A percentile compares a stretch with the other conserved stretches of the same genome.
Conservation (phyloP, 2,797 vertebrate species). For the Arnoldichthys spilopterus region DNA sequence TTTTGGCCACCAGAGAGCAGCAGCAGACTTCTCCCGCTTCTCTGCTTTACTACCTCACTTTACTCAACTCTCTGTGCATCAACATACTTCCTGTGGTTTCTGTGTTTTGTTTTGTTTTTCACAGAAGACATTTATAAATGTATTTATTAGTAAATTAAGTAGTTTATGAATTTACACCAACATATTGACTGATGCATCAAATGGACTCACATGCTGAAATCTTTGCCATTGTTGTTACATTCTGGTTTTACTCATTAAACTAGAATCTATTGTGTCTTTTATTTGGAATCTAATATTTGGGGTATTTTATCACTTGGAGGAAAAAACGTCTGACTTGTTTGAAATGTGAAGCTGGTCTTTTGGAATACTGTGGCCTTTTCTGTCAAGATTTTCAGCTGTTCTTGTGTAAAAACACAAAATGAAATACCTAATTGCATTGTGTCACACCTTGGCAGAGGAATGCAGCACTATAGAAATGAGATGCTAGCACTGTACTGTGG, state of each 20-base stretch:
- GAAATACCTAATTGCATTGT: neutral
- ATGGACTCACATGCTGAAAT: neutral
- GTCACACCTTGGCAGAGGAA: neutral
- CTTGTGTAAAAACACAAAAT: neutral
- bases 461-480: neutral
- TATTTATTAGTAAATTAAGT: neutral
- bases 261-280: neutral
- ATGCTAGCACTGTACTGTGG: neutral
- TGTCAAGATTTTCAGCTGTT: no score
- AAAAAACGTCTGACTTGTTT: no score
- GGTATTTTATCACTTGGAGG: neutral
- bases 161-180: neutral
- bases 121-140: neutral
- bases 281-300: neutral
- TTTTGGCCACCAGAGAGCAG: conserved; percentile 47
- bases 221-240: neutral
- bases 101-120: neutral
- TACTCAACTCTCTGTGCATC: neutral
- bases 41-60: neutral
- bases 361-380: neutral
- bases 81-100: neutral
- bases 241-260: neutral
- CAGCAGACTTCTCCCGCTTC: conserved; percentile 15
- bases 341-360: neutral
- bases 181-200: neutral